These are phyloP conservation scores for Diplazon laetatorius DNA, from an alignment of 2,888 invertebrate genomes.

Conservation along the genomic window DNA sequence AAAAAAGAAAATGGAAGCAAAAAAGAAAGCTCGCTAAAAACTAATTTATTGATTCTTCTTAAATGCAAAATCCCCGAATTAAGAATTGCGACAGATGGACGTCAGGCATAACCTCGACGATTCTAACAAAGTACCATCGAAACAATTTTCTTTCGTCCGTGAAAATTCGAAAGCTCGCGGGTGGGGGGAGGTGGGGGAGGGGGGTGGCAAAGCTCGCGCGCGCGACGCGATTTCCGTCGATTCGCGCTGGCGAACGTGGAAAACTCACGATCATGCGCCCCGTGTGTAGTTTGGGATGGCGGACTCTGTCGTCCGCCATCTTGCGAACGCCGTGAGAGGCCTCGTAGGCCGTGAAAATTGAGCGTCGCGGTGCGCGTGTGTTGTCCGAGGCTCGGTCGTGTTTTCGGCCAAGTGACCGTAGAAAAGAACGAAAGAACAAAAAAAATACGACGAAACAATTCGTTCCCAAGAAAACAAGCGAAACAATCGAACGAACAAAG, in stretches of 20 bases:
- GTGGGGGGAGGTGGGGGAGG: no score
- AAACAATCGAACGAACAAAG: background rate
- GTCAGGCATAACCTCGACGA: no score
- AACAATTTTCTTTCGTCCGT: no score
- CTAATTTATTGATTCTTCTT: no score
- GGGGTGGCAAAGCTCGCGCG: no score
- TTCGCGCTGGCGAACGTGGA: constrained; percentile 25
- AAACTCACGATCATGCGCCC: background rate
- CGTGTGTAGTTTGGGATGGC: no score
- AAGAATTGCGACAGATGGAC: no score
- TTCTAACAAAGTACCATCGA: no score
- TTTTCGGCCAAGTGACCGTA: constrained; percentile 39
- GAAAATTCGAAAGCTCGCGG: constrained; percentile 37
- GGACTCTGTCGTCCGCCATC: constrained; percentile 40
- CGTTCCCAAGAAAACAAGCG: background rate
- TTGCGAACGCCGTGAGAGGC: constrained; percentile 44
- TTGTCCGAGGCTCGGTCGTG: constrained; percentile 39
- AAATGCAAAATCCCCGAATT: no score
- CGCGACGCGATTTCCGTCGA: no score
- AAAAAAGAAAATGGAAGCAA: no score
- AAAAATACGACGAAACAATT: background rate
- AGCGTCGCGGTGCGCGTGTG: constrained; percentile 44
- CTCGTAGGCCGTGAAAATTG: constrained; percentile 49
- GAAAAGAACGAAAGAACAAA: constrained; percentile 6
- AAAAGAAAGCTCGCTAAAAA: no score